Evolutionary conservation across 2,888 invertebrate species (phyloP).

Genomic region (Sycophila texana): DNA sequence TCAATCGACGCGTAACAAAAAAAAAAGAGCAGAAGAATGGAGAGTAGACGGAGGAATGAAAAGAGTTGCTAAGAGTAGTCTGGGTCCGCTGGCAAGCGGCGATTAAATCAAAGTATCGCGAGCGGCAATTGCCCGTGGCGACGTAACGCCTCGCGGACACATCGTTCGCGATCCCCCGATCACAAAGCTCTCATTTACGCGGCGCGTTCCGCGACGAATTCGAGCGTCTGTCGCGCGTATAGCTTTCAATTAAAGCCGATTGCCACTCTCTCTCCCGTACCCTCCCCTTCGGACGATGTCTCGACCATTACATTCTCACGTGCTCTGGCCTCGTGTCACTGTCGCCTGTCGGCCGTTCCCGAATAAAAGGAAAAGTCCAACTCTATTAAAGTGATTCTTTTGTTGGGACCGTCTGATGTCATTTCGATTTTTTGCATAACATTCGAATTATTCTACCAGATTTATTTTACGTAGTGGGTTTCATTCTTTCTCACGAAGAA

Average conservation of each 20-base stretch:
- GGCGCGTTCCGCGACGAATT: constrained; percentile 34
- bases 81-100: not conserved
- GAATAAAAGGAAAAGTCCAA: constrained; percentile 29
- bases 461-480: too few relatives aligned
- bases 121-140: constrained; percentile 24
- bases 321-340: not conserved
- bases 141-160: constrained; percentile 13
- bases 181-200: constrained; percentile 41
- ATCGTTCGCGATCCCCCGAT: constrained; percentile 17
- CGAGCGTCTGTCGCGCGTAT: constrained; percentile 25
- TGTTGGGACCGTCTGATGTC: too few relatives aligned
- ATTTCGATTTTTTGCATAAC: too few relatives aligned
- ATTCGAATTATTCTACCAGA: too few relatives aligned
- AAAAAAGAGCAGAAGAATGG: too few relatives aligned
- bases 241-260: constrained; percentile 52
- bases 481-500: too few relatives aligned
- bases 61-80: too few relatives aligned
- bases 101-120: constrained; percentile 29
- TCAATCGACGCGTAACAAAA: too few relatives aligned
- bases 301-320: not conserved
- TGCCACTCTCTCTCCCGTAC: not conserved
- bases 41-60: too few relatives aligned
- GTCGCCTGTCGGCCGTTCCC: not conserved
- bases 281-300: not conserved
- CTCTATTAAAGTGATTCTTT: too few relatives aligned